Conservation (phyloP, 2,113 vertebrate genomes). For the Platysternon megacephalum region DNA sequence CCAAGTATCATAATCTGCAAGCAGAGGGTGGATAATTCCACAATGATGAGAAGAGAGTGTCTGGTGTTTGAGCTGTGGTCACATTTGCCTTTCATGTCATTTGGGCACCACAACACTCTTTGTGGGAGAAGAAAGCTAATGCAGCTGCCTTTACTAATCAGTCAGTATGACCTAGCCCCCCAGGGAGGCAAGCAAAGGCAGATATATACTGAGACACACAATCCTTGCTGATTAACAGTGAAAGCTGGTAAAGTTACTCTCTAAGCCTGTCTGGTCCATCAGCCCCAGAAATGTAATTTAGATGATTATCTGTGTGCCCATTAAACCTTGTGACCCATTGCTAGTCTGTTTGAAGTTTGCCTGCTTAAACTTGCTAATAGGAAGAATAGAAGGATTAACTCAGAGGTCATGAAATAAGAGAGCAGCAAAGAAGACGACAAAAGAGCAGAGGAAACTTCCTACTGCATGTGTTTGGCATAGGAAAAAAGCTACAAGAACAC, state of each 20-base stretch:
- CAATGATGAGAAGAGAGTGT: constrained; percentile 75
- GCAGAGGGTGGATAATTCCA: constrained; percentile 75
- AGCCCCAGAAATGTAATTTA: constrained; percentile 85
- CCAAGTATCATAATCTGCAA: constrained; percentile 55
- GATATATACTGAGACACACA: constrained; percentile 68
- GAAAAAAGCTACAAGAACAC: background rate
- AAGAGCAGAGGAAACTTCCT: constrained; percentile 59
- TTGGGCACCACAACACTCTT: constrained; percentile 68
- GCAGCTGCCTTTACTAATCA: constrained; percentile 85
- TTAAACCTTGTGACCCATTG: constrained; percentile 84
- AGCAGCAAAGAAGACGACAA: constrained; percentile 68
- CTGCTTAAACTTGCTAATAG: constrained; percentile 84
- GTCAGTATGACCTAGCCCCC: constrained; percentile 70
- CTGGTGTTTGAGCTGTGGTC: constrained; percentile 75
- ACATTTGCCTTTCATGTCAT: constrained; percentile 81
- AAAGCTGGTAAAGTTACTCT: constrained; percentile 77
- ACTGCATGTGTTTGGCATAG: constrained; percentile 24
- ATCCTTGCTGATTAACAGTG: constrained; percentile 75
- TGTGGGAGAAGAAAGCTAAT: constrained; percentile 76
- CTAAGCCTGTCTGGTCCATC: constrained; percentile 83
- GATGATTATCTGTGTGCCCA: constrained; percentile 84
- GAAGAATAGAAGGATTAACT: constrained; percentile 84
- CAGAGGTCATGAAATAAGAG: constrained; percentile 79
- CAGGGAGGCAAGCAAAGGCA: constrained; percentile 64
- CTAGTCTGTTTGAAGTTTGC: constrained; percentile 86